A percentile compares a stretch with the other conserved stretches of the same genome.
Conservation (phyloP, 2,888 invertebrate species). For the Chrysotoxum bicinctum region DNA sequence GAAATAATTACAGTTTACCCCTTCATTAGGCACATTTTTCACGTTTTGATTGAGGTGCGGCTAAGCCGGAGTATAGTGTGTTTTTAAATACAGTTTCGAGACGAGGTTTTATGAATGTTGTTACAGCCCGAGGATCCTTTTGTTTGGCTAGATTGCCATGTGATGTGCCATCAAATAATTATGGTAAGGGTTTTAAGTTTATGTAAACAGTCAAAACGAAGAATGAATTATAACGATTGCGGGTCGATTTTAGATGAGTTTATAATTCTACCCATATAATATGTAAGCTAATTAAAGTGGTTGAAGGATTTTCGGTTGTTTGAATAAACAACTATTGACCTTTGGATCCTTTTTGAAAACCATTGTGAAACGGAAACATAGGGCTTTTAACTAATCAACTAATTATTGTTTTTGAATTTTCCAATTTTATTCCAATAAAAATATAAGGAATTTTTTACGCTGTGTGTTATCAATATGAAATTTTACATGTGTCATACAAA, state of each 20-base stretch:
- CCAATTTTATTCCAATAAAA: too few species aligned
- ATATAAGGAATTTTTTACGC: too few species aligned
- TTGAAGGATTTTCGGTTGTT: not conserved
- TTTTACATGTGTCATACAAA: too few species aligned
- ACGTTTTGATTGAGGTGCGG: slow-evolving; percentile 71
- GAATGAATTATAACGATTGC: slow-evolving; percentile 38
- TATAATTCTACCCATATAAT: slow-evolving; percentile 15
- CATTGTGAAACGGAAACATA: not conserved
- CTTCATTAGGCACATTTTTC: slow-evolving; percentile 72
- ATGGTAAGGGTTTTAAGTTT: slow-evolving; percentile 59
- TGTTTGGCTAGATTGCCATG: slow-evolving; percentile 65
- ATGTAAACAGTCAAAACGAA: slow-evolving; percentile 64
- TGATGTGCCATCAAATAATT: slow-evolving; percentile 48
- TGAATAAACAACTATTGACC: not conserved
- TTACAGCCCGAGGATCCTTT: slow-evolving; percentile 46
- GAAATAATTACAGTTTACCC: slow-evolving; percentile 72
- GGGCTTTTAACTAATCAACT: not conserved
- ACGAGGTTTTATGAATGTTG: slow-evolving; percentile 22
- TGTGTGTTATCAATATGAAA: too few species aligned
- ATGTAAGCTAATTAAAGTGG: slow-evolving; percentile 41
- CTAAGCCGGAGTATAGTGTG: slow-evolving; percentile 38
- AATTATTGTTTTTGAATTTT: too few species aligned
- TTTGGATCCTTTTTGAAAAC: not conserved
- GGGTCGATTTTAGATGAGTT: not conserved
- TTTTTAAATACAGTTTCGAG: slow-evolving; percentile 58